Evolutionary conservation across 2,888 invertebrate species (phyloP).

Genomic region (Scaptomyza tumidula): DNA sequence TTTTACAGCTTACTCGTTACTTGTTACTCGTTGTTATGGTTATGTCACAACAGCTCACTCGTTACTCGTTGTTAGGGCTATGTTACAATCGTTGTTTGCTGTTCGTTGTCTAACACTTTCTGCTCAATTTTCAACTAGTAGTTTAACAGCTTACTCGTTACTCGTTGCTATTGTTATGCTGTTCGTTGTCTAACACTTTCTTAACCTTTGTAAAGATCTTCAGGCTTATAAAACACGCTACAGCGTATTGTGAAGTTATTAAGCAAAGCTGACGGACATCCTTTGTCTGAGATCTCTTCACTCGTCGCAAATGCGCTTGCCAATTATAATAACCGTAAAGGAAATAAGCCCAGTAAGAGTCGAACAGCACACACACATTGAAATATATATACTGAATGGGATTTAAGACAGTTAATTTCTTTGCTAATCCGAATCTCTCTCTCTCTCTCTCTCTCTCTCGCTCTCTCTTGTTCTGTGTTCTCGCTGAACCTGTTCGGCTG

Average conservation of each 20-base stretch:
- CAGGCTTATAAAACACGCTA: background rate
- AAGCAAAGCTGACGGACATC: background rate
- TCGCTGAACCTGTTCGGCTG: conserved; percentile 35
- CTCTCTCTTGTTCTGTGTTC: background rate
- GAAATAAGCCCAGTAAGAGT: conserved; percentile 28
- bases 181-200: conserved; percentile 1
- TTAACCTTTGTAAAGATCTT: background rate
- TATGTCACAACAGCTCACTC: no score
- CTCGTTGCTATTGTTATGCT: no score
- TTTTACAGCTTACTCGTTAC: no score
- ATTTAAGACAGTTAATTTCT: conserved; percentile 19
- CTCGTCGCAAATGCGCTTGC: conserved; percentile 2
- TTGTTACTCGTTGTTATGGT: no score
- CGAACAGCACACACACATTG: background rate
- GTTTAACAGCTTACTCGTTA: no score
- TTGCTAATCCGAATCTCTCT: background rate
- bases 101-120: no score
- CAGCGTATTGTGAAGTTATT: background rate
- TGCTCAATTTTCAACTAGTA: no score
- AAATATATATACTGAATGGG: background rate
- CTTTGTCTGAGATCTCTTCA: background rate
- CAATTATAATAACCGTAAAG: conserved; percentile 1
- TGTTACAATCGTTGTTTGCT: no score
- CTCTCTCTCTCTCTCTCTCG: background rate
- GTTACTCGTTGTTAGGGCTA: no score